Conservation (phyloP, 2,113 vertebrate genomes). For the Telmatochromis sp. region DNA sequence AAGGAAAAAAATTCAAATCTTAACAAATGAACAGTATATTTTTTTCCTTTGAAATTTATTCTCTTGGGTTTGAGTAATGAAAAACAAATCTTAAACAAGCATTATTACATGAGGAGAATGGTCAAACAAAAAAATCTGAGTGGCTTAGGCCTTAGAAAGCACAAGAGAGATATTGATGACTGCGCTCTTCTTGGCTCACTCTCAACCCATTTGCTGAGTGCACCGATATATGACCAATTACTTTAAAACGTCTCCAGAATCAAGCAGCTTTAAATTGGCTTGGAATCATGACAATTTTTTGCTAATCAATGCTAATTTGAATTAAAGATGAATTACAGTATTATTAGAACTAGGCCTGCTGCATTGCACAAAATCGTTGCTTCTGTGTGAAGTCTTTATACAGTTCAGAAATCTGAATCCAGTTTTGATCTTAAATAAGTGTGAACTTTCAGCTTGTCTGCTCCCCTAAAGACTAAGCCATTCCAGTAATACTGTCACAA, state of each 20-base stretch:
- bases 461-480: background rate
- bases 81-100: background rate
- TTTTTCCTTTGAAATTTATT: background rate
- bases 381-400: background rate
- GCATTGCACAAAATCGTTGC: constrained; percentile 3
- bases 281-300: constrained; percentile 10
- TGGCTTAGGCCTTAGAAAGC: background rate
- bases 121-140: background rate
- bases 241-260: background rate
- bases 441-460: background rate
- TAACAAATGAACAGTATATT: background rate
- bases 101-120: background rate
- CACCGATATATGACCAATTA: background rate
- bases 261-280: constrained; percentile 19
- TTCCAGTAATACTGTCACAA: background rate
- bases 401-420: background rate
- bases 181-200: background rate
- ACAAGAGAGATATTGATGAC: background rate
- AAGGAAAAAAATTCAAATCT: background rate
- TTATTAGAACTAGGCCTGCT: constrained; percentile 24
- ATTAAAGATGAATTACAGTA: constrained; percentile 12
- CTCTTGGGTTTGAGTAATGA: background rate
- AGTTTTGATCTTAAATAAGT: background rate
- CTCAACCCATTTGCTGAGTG: constrained; percentile 9
- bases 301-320: constrained; percentile 30